Evolutionary conservation across 2,888 invertebrate species (phyloP).

Genomic region (Agonopterix arenella): DNA sequence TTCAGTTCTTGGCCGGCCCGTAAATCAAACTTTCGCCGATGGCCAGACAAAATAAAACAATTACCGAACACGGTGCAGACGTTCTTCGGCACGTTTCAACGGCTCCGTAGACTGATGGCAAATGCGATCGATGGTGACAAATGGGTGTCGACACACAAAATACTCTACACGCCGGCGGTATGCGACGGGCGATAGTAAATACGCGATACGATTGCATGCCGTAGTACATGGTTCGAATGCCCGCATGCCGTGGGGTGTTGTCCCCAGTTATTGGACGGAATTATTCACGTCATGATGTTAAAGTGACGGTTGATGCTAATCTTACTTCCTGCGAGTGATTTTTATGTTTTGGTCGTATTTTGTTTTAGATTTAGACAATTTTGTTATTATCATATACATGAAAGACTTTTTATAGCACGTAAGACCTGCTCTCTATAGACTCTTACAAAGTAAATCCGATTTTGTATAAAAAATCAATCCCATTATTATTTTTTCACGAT

Average conservation of each 20-base stretch:
- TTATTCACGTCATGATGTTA: slow-evolving; percentile 50
- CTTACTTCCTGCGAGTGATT: slow-evolving; percentile 38
- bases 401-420: too few relatives aligned
- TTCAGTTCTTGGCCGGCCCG: slow-evolving; percentile 10
- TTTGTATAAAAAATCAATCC: too few relatives aligned
- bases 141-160: slow-evolving; percentile 53
- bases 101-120: slow-evolving; percentile 33
- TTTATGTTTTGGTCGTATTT: slow-evolving; percentile 5
- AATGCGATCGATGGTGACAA: slow-evolving; percentile 64
- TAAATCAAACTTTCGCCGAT: slow-evolving; percentile 25
- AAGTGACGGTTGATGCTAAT: slow-evolving; percentile 57
- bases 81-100: slow-evolving; percentile 27
- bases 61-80: slow-evolving; percentile 21
- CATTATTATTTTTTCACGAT: too few relatives aligned
- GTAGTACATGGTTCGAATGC: slow-evolving; percentile 54
- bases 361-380: neutral
- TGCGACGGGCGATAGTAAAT: slow-evolving; percentile 43
- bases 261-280: slow-evolving; percentile 59
- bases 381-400: too few relatives aligned
- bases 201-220: slow-evolving; percentile 52
- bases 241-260: slow-evolving; percentile 51
- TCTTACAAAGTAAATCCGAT: too few relatives aligned
- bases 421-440: too few relatives aligned
- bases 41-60: slow-evolving; percentile 29
- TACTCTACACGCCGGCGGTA: slow-evolving; percentile 42